phyloP scores from a whole-genome alignment of 1,140 invertebrate genomes.

The Pogonomyrmex barbatus region DNA sequence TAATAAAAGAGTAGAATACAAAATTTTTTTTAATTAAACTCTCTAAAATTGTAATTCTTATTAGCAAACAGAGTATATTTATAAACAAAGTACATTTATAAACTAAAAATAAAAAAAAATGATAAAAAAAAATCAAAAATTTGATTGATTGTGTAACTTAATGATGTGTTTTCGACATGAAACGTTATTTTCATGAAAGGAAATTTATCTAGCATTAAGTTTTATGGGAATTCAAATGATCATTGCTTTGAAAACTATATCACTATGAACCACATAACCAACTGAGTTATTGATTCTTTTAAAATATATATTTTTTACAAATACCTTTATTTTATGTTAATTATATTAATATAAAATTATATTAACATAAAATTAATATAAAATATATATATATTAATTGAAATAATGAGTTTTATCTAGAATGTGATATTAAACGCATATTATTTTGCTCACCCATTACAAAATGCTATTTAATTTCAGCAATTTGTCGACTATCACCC shows the following conservation, averaged over 20 bases:
- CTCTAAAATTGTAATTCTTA: not conserved
- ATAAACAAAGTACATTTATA: not conserved
- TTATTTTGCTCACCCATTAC: not conserved
- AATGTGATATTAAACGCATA: not conserved
- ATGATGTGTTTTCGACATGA: not conserved
- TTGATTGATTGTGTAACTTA: not conserved
- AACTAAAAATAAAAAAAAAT: not conserved
- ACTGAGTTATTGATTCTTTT: not conserved
- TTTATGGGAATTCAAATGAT: not conserved
- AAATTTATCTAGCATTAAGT: not conserved
- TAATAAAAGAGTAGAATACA: not conserved
- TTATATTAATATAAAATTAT: no score
- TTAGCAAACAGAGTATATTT: no score
- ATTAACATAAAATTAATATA: no score
- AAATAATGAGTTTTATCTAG: not conserved
- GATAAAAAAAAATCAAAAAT: not conserved
- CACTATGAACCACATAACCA: not conserved
- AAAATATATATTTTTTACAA: conserved; percentile 6
- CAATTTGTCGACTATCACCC: not conserved
- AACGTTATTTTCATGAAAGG: not conserved
- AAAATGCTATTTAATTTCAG: conserved; percentile 15
- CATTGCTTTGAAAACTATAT: not conserved
- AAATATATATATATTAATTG: not conserved
- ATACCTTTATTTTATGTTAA: no score
- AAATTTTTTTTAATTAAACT: not conserved